Conservation (phyloP, 2,797 vertebrate species). For the Craterocephalus amniculus region DNA sequence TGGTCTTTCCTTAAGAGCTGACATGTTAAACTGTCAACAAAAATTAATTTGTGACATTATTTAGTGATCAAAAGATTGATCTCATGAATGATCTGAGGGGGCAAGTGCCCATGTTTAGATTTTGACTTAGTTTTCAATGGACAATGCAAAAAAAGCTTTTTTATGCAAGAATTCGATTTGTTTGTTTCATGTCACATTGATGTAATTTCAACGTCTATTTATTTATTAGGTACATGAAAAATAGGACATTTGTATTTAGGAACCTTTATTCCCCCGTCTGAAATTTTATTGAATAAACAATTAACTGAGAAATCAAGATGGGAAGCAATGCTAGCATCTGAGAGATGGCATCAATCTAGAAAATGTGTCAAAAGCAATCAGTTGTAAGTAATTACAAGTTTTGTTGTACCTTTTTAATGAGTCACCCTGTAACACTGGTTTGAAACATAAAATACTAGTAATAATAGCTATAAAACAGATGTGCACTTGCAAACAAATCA, state of each 20-base stretch:
- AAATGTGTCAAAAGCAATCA: neutral
- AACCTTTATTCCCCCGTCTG: neutral
- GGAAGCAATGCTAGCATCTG: neutral
- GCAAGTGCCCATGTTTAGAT: too few relatives aligned
- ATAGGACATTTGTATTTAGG: neutral
- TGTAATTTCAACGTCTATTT: too few relatives aligned
- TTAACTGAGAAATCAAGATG: neutral
- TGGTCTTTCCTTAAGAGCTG: neutral
- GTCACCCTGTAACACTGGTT: constrained; percentile 63
- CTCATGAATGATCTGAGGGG: too few relatives aligned
- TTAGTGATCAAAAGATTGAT: neutral
- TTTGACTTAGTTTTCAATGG: too few relatives aligned
- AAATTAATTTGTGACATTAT: neutral
- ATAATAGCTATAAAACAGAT: constrained; percentile 52
- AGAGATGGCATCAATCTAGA: too few relatives aligned
- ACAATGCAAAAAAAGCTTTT: too few relatives aligned
- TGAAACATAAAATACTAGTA: constrained; percentile 55
- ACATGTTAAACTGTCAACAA: neutral
- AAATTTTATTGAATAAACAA: neutral
- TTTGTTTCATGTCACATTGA: too few relatives aligned
- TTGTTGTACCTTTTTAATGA: neutral
- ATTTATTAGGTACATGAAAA: neutral
- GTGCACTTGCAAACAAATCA: constrained; percentile 52
- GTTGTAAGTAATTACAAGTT: neutral
- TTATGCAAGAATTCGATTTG: too few relatives aligned